Evolutionary conservation across 2,888 invertebrate genomes (phyloP).

Genomic region (Dascillus cervinus): DNA sequence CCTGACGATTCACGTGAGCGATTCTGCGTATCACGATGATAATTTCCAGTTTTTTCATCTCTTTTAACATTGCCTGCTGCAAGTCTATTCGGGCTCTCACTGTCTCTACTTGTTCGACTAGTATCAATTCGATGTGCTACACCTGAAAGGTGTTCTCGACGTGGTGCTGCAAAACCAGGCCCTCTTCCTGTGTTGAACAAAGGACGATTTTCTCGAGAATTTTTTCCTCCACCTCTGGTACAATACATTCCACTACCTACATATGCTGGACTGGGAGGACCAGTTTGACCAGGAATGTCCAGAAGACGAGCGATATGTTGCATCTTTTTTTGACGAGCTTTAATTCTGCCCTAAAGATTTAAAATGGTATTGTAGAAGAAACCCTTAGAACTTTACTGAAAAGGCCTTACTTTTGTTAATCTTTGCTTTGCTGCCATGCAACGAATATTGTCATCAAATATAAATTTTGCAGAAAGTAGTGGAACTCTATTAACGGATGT

Average conservation of each 20-base stretch:
- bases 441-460: slow-evolving; percentile 97
- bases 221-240: slow-evolving; percentile 32
- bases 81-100: slow-evolving; percentile 31
- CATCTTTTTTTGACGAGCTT: slow-evolving; percentile 95
- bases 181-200: slow-evolving; percentile 36
- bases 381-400: neutral
- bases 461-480: slow-evolving; percentile 82
- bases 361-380: neutral
- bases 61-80: slow-evolving; percentile 18
- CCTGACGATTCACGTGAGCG: slow-evolving; percentile 29
- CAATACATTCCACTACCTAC: slow-evolving; percentile 33
- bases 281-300: slow-evolving; percentile 65
- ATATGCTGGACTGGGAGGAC: slow-evolving; percentile 44
- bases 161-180: slow-evolving; percentile 42
- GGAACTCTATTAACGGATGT: slow-evolving; percentile 51
- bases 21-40: slow-evolving; percentile 16
- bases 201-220: slow-evolving; percentile 35
- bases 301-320: slow-evolving; percentile 87
- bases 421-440: slow-evolving; percentile 98
- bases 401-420: slow-evolving; percentile 64
- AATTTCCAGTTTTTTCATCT: slow-evolving; percentile 19
- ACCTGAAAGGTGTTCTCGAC: slow-evolving; percentile 38
- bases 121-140: slow-evolving; percentile 36
- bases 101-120: slow-evolving; percentile 22
- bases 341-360: slow-evolving; percentile 68